Evolutionary conservation across 1,140 invertebrate genomes (phyloP), one percentile per base, ranked within the genome.

Genomic region (Chlorops oryzae): DNA sequence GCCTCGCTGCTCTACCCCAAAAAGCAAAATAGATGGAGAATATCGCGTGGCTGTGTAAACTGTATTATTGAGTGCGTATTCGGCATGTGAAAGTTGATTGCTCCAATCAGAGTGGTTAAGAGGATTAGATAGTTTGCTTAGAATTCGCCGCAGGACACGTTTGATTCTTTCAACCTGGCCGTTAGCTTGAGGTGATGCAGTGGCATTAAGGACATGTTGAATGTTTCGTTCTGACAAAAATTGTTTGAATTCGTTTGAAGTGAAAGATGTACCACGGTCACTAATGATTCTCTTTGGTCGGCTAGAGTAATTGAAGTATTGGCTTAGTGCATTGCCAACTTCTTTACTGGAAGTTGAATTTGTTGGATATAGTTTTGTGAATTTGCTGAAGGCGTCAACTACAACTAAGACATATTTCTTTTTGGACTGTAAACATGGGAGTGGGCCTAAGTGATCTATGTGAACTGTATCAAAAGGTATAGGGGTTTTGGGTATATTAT

Each of bases 11-110:
- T 48, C 23, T 18, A 48, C 23, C 9, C 46, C 35, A 25, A 48
- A 48, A 12, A 38, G 28, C 5, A 40, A 9, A 10, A 18, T 25
- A 27, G 35, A 27, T 23, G 46, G 46, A 15, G 46, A 24, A 23
- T 39, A n/a, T 39, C 46, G n/a, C 9, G 25, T 39, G 9, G 46
- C 24, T 3, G 35, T 21, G 27, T 48, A 15, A 7, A 24, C 22
- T 13, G 46, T 32, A 22, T 48, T 48, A 37, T 48, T 48, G 13
- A 48, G 24, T 27, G 46, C 46, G 23, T 20, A 48, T 24, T 48
- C 46, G 15, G 40, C 23, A 17, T 48, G n/a, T 15, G 20, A 24
- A n/a, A 48, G 37, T 39, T 39, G 28, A 17, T 40, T 37, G 2
- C 39, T 38, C 46, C 46, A 48, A 22, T 48, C n/a, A n/a, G n/a